Evolutionary conservation across 2,797 vertebrate genomes (phyloP).

Genomic region (Phaenicophaeus curvirostris): DNA sequence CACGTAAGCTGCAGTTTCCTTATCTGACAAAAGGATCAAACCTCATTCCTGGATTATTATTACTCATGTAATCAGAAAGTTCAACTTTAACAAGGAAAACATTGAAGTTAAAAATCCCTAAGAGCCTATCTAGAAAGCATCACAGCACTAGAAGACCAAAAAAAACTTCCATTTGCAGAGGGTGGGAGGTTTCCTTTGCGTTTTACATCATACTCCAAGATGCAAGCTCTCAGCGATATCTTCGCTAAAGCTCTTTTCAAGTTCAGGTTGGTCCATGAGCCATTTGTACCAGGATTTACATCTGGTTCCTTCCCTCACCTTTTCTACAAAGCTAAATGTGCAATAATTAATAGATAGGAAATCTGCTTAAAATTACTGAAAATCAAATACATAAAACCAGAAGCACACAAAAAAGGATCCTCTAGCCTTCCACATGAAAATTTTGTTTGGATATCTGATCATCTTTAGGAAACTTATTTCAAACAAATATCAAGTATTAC

Average conservation of each 20-base stretch:
- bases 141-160: neutral
- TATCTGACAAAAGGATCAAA: neutral
- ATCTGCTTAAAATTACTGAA: neutral
- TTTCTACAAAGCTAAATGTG: neutral
- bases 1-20: neutral
- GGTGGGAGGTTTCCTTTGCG: neutral
- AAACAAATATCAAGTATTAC: neutral
- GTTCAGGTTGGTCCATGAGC: neutral
- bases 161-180: neutral
- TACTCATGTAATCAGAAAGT: neutral
- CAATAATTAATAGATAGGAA: neutral
- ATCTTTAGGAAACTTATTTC: neutral
- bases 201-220: neutral
- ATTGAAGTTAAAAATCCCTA: neutral
- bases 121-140: neutral
- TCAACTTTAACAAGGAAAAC: neutral
- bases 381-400: neutral
- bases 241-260: neutral
- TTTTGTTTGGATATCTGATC: neutral
- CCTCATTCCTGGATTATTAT: neutral
- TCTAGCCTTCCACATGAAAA: neutral
- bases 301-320: neutral
- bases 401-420: rapidly evolving
- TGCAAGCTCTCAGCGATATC: rapidly evolving
- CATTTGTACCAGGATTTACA: too few relatives aligned